Conservation (phyloP, 2,797 vertebrate species). For the Thamnophis elegans region DNA sequence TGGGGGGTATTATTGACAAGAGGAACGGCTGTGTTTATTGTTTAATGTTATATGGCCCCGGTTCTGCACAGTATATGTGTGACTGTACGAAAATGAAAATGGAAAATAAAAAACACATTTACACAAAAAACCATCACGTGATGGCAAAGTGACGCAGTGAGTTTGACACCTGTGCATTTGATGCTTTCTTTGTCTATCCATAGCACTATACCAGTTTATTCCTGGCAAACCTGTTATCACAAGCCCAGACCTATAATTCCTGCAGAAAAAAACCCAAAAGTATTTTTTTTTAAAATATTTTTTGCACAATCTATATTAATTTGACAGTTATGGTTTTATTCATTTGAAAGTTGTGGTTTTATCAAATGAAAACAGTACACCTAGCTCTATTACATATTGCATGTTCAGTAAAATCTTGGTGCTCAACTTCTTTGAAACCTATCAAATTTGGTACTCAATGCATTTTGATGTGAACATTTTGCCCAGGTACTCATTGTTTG, state of each 20-base stretch:
- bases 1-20: too few species aligned
- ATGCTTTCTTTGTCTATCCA: neutral
- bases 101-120: too few species aligned
- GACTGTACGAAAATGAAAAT: too few species aligned
- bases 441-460: neutral
- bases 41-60: too few species aligned
- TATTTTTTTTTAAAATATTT: neutral
- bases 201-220: neutral
- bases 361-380: neutral
- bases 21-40: too few species aligned
- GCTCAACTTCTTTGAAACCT: neutral
- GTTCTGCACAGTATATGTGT: too few species aligned
- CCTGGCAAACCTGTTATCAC: too few species aligned
- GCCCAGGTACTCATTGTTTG: neutral
- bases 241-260: neutral
- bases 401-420: neutral
- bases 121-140: too few species aligned
- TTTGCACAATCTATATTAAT: neutral
- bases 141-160: too few species aligned
- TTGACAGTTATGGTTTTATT: neutral
- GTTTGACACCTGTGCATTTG: neutral
- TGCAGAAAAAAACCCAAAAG: neutral
- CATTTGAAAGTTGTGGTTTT: neutral
- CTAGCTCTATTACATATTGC: conserved; percentile 1
- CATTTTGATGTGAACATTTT: neutral